Percentiles rank a stretch among this genome's conserved stretches.
These are phyloP conservation scores for Anolis sagrei DNA, from an alignment of 2,113 vertebrate species.

Conservation along the genomic window DNA sequence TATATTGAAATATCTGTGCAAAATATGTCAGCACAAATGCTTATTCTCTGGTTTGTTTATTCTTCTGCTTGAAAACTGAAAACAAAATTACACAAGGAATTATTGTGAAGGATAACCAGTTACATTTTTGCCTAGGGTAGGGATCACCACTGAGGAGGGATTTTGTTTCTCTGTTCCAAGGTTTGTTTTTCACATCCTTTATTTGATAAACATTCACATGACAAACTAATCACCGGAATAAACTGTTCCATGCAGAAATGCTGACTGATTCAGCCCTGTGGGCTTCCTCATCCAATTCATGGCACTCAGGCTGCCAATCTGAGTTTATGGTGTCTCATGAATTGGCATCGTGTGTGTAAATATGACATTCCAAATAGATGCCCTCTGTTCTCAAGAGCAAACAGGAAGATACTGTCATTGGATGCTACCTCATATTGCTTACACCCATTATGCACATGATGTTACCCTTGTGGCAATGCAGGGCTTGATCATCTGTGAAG, in stretches of 20 bases:
- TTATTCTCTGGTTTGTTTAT: background rate
- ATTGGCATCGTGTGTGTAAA: background rate
- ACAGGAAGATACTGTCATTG: background rate
- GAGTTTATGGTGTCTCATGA: background rate
- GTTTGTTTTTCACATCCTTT: background rate
- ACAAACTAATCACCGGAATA: background rate
- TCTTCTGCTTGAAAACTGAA: background rate
- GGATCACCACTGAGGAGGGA: background rate
- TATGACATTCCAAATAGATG: background rate
- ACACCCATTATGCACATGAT: background rate
- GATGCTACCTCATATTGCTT: background rate
- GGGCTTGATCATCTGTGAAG: background rate
- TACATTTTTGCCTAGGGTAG: background rate
- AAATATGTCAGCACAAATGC: background rate
- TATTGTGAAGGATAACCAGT: background rate
- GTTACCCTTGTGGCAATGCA: background rate
- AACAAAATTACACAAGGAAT: background rate
- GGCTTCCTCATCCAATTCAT: background rate
- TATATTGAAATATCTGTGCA: background rate
- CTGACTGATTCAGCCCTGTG: background rate
- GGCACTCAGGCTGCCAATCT: background rate
- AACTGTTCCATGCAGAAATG: background rate
- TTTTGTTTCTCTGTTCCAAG: background rate
- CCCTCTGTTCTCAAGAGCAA: background rate
- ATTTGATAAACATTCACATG: background rate